Evolutionary conservation across 2,113 vertebrate genomes (phyloP), one percentile per base, ranked within the genome.

Genomic region (Pelecanus crispus): DNA sequence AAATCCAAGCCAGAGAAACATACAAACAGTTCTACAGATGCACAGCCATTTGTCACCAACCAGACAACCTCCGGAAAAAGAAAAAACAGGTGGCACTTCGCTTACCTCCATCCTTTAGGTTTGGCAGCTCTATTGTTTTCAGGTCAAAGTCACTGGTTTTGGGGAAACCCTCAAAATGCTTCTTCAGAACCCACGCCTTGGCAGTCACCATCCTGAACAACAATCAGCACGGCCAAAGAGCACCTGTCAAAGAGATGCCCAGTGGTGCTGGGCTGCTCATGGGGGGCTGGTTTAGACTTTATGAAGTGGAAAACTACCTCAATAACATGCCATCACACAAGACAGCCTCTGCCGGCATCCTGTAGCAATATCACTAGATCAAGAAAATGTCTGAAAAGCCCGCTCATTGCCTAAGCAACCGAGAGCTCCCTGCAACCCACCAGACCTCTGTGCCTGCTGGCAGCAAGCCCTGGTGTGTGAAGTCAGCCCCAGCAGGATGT

Each of bases 101-200:
- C 91, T 97, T 91, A 99, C 99, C 98, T 98, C 98, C 99, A 98
- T 99, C 91, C 90, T 98, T 98, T 38, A 98, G 96, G 40, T 98
- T 94, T 52, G 98, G 98, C 10, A 99, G 97, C 53, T 98, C 97
- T 79, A 98, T 97, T 9, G 97, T 95, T 96, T 98, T 98, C 38
- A 99, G 78, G 38, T 98, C 97, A 55, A 99, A 99, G 95, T 99
- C 58, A 17, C 97, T 98, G 15, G 63, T 58, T 94, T 98, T 98
- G 45, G 99, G 99, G 70, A 95, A 96, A 74, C 98, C 98, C 6
- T 98, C 97, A 95, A 99, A 99, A 79, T 99, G 98, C 62, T 98
- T 98, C 95, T 96, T 97, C 88, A 99, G 97, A 59, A 87, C 91
- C 99, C 99, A 99, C 0, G 6, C 96, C 96, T 98, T 98, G 31